Percentiles rank a stretch among this genome's conserved stretches.
Evolutionary conservation across 2,113 vertebrate genomes (phyloP).

Genomic region (Cynoglossus semilaevis): DNA sequence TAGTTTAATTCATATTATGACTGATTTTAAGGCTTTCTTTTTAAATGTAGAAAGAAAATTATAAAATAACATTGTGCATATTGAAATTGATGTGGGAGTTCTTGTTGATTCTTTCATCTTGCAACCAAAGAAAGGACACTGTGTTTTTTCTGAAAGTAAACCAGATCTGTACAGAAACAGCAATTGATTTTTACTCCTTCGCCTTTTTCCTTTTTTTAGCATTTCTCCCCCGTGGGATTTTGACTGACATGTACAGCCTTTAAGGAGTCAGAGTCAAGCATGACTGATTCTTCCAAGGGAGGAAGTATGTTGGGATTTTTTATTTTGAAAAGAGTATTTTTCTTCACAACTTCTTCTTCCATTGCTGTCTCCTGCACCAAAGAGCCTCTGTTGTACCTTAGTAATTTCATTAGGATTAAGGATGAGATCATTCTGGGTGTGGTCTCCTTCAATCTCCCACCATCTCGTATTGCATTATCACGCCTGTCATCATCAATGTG

Average conservation of each 20-base stretch:
- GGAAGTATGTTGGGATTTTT: slow-evolving; percentile 15
- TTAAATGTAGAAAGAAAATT: not conserved
- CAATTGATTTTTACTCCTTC: slow-evolving; percentile 61
- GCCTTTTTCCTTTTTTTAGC: slow-evolving; percentile 64
- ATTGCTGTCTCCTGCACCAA: slow-evolving; percentile 37
- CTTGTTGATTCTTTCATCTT: not conserved
- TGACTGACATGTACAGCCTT: slow-evolving; percentile 72
- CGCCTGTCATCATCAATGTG: slow-evolving; percentile 60
- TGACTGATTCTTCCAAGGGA: slow-evolving; percentile 59
- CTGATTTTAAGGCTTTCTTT: slow-evolving; percentile 32
- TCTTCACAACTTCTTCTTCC: slow-evolving; percentile 35
- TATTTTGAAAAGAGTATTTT: slow-evolving; percentile 62
- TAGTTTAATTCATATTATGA: too few relatives aligned
- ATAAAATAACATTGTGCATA: too few relatives aligned
- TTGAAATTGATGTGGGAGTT: too few relatives aligned
- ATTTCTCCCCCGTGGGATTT: slow-evolving; percentile 47
- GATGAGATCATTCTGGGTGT: slow-evolving; percentile 67
- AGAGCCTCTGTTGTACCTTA: not conserved
- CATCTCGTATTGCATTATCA: slow-evolving; percentile 70
- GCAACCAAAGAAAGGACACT: slow-evolving; percentile 37
- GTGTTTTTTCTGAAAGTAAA: slow-evolving; percentile 44
- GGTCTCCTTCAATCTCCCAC: slow-evolving; percentile 58
- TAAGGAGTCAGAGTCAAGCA: slow-evolving; percentile 63
- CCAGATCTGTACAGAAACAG: slow-evolving; percentile 68
- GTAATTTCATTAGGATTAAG: slow-evolving; percentile 66